These are phyloP conservation scores for Dasyurus viverrinus DNA, from an alignment of 2,113 vertebrate species.

Conservation along the genomic window DNA sequence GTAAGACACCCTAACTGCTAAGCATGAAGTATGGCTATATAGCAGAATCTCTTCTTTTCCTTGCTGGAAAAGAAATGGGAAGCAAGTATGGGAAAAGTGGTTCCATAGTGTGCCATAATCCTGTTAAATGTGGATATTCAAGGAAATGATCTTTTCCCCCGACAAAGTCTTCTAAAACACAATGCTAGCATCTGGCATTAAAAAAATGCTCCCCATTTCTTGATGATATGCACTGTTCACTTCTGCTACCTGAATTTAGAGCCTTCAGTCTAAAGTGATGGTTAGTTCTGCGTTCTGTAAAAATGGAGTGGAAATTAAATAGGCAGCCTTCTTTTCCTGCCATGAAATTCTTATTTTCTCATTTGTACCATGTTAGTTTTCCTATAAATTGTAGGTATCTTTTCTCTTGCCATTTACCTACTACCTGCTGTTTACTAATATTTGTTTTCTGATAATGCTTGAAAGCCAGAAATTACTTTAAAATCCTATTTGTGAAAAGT, in stretches of 20 bases:
- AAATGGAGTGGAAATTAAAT: neutral
- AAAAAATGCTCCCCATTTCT: neutral
- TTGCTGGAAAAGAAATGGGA: neutral
- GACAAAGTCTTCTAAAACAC: neutral
- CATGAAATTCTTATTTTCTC: slow-evolving; percentile 55
- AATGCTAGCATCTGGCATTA: neutral
- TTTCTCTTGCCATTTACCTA: slow-evolving; percentile 29
- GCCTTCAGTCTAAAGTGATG: neutral
- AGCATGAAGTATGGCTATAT: neutral
- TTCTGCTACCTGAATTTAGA: neutral
- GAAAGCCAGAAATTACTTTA: slow-evolving; percentile 72
- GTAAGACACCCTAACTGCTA: neutral
- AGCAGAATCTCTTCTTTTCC: neutral
- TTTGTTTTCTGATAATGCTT: slow-evolving; percentile 72
- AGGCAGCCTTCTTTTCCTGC: slow-evolving; percentile 37
- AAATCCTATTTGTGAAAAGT: slow-evolving; percentile 53
- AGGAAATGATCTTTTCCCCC: neutral
- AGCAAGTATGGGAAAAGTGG: neutral
- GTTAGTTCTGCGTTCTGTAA: neutral
- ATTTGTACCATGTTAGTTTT: slow-evolving; percentile 50
- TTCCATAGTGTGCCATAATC: neutral
- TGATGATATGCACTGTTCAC: neutral
- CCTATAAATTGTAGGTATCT: slow-evolving; percentile 44
- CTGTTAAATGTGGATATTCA: neutral
- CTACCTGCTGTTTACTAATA: slow-evolving; percentile 55